Conservation (phyloP, 1,140 invertebrate genomes). For the Subanguina moxae region DNA sequence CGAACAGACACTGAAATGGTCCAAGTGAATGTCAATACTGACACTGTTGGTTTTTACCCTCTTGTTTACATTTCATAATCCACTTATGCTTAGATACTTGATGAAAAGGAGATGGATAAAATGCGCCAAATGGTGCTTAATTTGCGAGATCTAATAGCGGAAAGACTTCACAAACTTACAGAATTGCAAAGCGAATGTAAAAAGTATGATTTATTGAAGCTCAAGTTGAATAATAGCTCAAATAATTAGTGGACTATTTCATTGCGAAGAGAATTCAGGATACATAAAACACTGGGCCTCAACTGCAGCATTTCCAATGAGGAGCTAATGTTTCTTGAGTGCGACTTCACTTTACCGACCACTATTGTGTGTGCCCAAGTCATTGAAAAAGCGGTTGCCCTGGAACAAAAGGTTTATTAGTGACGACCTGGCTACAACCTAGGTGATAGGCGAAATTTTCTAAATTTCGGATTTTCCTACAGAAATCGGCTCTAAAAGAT, state of each 20-base stretch:
- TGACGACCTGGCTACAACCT: not conserved
- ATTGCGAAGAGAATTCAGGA: not conserved
- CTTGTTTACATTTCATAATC: not conserved
- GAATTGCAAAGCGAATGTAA: not conserved
- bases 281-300: not conserved
- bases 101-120: not conserved
- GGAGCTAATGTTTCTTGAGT: not conserved
- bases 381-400: slow-evolving; percentile 5
- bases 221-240: not conserved
- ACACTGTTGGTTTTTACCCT: slow-evolving; percentile 9
- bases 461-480: too few species aligned
- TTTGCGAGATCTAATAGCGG: not conserved
- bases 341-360: not conserved
- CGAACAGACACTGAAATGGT: not conserved
- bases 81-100: slow-evolving; percentile 2
- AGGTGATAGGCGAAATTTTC: too few species aligned
- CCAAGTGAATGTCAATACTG: slow-evolving; percentile 5
- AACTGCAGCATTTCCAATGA: not conserved
- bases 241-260: too few species aligned
- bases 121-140: not conserved
- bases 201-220: not conserved
- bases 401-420: slow-evolving; percentile 8
- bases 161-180: not conserved
- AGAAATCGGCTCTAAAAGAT: too few species aligned
- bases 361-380: not conserved